A percentile compares a stretch with the other conserved stretches of the same genome.
These are phyloP conservation scores for Nothoprocta pentlandii DNA, from an alignment of 2,113 vertebrate species.

Conservation along the genomic window DNA sequence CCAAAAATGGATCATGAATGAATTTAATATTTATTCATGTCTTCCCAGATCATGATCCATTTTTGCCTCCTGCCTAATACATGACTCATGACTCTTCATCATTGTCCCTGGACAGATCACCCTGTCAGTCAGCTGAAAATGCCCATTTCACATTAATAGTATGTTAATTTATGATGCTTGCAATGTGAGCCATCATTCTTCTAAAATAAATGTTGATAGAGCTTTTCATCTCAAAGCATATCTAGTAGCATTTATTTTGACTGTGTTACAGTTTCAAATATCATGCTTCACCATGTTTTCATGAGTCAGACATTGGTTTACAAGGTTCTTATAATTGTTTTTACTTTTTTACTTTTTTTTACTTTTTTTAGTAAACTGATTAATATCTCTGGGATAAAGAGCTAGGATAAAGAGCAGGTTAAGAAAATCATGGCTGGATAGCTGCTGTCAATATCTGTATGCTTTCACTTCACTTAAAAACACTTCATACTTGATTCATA, in stretches of 20 bases:
- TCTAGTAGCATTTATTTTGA: neutral
- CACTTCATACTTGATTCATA: conserved; percentile 15
- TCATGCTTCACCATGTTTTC: neutral
- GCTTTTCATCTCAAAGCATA: neutral
- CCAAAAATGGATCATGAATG: neutral
- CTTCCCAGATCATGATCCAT: neutral
- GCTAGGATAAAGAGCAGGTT: neutral
- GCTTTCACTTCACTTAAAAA: neutral
- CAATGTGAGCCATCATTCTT: neutral
- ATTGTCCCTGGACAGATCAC: neutral
- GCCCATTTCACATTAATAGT: neutral
- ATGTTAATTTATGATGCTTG: conserved; percentile 12
- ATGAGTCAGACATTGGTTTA: neutral
- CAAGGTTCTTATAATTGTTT: neutral
- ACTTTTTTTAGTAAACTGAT: neutral
- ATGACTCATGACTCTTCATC: neutral
- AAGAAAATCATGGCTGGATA: neutral
- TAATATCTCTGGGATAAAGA: neutral
- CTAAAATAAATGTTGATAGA: neutral
- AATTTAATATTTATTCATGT: neutral
- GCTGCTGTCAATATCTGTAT: neutral
- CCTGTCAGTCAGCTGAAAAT: neutral
- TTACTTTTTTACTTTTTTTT: neutral
- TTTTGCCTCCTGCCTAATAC: neutral
- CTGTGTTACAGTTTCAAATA: neutral